Conservation (phyloP, 1,140 invertebrate genomes). For the Geopemphigus sp. region DNA sequence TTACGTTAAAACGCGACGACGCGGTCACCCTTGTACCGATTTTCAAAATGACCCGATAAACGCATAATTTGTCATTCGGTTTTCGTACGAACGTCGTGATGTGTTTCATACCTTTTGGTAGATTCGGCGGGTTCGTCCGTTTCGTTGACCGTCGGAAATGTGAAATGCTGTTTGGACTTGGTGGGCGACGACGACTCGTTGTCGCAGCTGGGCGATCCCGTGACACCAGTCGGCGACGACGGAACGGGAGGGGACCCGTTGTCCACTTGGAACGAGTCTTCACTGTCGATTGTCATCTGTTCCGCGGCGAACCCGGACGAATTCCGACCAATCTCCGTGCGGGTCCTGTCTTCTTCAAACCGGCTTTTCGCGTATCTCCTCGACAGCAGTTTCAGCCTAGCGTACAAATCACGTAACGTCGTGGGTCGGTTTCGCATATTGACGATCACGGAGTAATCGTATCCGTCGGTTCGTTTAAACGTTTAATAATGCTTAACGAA, state of each 20-base stretch:
- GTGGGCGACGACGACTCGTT: slow-evolving; percentile 26
- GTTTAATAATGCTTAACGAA: too few species aligned
- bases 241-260: slow-evolving; percentile 49
- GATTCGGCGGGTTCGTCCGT: background rate
- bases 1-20: too few species aligned
- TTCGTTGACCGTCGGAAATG: slow-evolving; percentile 49
- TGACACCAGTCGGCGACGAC: slow-evolving; percentile 52
- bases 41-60: too few species aligned
- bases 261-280: slow-evolving; percentile 52
- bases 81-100: too few species aligned
- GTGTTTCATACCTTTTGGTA: slow-evolving; percentile 4
- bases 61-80: too few species aligned
- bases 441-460: too few species aligned
- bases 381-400: slow-evolving; percentile 52
- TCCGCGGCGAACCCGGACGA: slow-evolving; percentile 54
- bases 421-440: too few species aligned
- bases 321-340: slow-evolving; percentile 51
- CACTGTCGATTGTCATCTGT: slow-evolving; percentile 54
- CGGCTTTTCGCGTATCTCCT: slow-evolving; percentile 54
- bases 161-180: slow-evolving; percentile 50
- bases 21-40: too few species aligned
- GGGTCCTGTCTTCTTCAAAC: slow-evolving; percentile 53
- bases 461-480: too few species aligned
- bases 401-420: background rate
- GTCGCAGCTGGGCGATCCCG: slow-evolving; percentile 31